phyloP scores from a whole-genome alignment of 2,113 vertebrate genomes.

The Platycercus adscitus region DNA sequence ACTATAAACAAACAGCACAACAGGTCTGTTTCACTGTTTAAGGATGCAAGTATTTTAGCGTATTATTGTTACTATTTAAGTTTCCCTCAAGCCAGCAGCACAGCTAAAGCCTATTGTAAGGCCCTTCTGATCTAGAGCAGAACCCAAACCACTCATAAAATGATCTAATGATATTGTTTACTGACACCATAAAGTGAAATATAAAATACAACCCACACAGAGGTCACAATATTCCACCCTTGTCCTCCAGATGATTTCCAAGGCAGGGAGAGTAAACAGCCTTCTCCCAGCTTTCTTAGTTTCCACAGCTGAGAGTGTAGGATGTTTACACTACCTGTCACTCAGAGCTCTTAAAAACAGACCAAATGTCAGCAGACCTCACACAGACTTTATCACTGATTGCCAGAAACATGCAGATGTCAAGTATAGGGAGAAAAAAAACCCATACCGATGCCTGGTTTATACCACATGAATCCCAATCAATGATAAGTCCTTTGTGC shows the following conservation, averaged over 20 bases:
- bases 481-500: background rate
- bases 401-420: background rate
- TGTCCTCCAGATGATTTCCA: constrained; percentile 73
- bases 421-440: background rate
- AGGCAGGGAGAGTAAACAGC: constrained; percentile 97
- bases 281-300: constrained; percentile 92
- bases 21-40: background rate
- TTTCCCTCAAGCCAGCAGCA: background rate
- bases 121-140: background rate
- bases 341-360: constrained; percentile 74
- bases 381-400: background rate
- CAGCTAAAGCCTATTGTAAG: background rate
- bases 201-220: background rate
- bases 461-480: background rate
- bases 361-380: constrained; percentile 24
- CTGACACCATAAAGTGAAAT: background rate
- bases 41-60: background rate
- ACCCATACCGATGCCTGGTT: background rate
- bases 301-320: constrained; percentile 98
- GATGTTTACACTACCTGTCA: constrained; percentile 97
- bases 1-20: background rate
- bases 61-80: background rate
- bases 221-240: background rate
- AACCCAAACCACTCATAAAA: background rate
- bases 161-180: background rate